Base-by-base conservation (phyloP, 2,113 vertebrate genomes). In the Plecotus auritus region DNA sequence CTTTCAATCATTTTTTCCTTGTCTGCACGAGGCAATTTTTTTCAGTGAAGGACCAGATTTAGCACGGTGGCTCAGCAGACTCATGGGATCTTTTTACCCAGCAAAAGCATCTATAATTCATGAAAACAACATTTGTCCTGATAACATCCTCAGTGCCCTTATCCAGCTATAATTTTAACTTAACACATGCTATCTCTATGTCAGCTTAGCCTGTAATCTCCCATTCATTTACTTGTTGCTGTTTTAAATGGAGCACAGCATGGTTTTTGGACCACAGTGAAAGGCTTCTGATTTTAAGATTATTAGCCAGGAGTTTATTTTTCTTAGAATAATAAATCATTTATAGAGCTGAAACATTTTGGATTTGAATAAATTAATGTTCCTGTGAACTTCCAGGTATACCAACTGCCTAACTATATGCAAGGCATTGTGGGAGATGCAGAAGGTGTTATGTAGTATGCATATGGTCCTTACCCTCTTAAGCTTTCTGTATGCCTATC, bases 31-130 rank as follows among this genome's bases (percentile, higher is more conserved):
- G 56, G 28, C 10, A n/a, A 1, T 7, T 20, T 69, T 90, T 89
- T 64, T 86, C 77, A 74, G 23, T 28, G 82, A 90, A 92, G 35
- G 28, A 64, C 54, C 45, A 78, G 67, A 92, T 88, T 92, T 82
- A 96, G 23, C 35, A 11, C 18, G 26, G 73, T 32, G 51, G 32
- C 45, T 85, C 66, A 72, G 72, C 7, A 93, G 54, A 90, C 28
- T 88, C 61, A 12, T 23, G 30, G 67, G 51, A 78, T 93, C 59
- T 70, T 95, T 94, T 78, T 66, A 28, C 28, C 51, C 42, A 93
- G 64, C 37, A 89, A 91, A 90, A 91, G 49, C 45, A 80, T 88
- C 42, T 91, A 74, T 93, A 94, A 91, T 93, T 95, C 49, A 87
- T 64, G 9, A 76, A 45, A 86, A 91, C 85, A 76, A 64, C 69